phyloP scores from a whole-genome alignment of 1,140 invertebrate species.

The Drosophila sulfurigaster region DNA sequence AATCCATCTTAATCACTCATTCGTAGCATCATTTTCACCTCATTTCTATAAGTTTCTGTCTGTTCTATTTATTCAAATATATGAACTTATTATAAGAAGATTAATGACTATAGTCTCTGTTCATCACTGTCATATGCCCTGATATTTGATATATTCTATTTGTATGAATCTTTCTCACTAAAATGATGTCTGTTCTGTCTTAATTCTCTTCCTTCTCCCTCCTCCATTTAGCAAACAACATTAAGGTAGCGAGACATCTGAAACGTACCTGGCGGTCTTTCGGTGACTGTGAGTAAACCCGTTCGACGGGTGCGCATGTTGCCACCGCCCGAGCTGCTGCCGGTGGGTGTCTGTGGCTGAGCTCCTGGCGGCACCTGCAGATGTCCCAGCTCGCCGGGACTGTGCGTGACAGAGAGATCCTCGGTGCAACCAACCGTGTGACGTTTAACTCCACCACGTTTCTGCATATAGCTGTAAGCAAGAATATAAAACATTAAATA shows the following conservation, averaged over 20 bases:
- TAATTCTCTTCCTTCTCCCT: background rate
- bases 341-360: conserved; percentile 57
- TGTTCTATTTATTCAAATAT: too few relatives aligned
- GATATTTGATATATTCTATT: too few relatives aligned
- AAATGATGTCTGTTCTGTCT: too few relatives aligned
- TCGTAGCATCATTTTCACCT: too few relatives aligned
- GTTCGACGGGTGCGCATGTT: conserved; percentile 90
- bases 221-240: background rate
- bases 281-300: conserved; percentile 93
- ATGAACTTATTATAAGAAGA: too few relatives aligned
- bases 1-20: too few relatives aligned
- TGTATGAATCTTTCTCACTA: too few relatives aligned
- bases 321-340: conserved; percentile 66
- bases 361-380: conserved; percentile 59
- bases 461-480: conserved; percentile 89
- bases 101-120: too few relatives aligned
- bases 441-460: conserved; percentile 88
- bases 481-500: background rate
- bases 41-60: too few relatives aligned
- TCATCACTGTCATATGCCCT: too few relatives aligned
- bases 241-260: background rate
- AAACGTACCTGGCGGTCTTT: conserved; percentile 92
- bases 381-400: conserved; percentile 84
- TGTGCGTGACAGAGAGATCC: conserved; percentile 80
- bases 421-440: conserved; percentile 86